Base-by-base conservation (phyloP, 2,113 vertebrate species). In the Pontoporia blainvillei region DNA sequence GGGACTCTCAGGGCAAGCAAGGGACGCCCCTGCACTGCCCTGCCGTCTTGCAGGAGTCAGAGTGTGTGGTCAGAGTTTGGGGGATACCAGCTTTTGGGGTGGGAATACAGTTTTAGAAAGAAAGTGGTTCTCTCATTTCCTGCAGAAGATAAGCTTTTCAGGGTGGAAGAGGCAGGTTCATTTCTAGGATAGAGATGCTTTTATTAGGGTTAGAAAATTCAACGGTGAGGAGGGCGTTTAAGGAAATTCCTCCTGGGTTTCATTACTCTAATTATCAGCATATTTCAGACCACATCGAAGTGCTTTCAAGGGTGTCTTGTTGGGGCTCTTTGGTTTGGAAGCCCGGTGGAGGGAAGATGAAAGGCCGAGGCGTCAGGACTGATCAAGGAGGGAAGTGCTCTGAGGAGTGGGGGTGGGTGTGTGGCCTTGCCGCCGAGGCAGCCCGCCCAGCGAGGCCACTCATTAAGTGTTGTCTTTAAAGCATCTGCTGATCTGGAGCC, bases 181-280 rank as follows among this genome's bases (percentile, higher is more conserved):
- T 87, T 95, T 96, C 85, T 73, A 67, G 98, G 96, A 91, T 97
- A 52, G 93, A 96, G 95, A 97, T 83, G 90, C 95, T 98, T 98
- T 97, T 96, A 95, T 94, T 93, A 49, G 94, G 75, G 96, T 98
- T 97, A 90, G 98, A 93, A 94, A 96, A 94, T 94, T 98, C 94
- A 89, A 73, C 86, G 75, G 87, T 59, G 98, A 98, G 93, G 97
- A 98, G 98, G 97, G 97, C 98, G 98, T 98, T 98, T 98, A 97
- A 98, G 98, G 97, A 97, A 97, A 98, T 98, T 99, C 99, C 99
- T 88, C 99, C 98, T 98, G 98, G 99, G 99, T 99, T 99, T 99
- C 99, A 99, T 99, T 99, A 99, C 98, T 98, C 99, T 99, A 99
- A 99, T 99, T 99, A 99, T 99, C 99, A 98, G 98, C 98, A 98